These are phyloP conservation scores for Gisinianus flammeolus DNA, from an alignment of 2,888 invertebrate species.

Conservation along the genomic window DNA sequence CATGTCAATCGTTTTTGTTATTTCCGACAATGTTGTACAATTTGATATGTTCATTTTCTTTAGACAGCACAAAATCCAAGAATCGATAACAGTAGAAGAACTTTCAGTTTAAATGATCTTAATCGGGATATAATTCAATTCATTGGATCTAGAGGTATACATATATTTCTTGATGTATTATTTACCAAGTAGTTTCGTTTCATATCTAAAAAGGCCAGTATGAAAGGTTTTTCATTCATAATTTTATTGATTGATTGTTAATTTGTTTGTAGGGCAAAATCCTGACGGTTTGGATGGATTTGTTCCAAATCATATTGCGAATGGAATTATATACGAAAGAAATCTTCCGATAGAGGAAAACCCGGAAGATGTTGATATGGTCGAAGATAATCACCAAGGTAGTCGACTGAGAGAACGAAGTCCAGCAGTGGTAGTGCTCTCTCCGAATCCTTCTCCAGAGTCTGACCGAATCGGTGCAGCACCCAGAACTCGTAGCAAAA, in stretches of 20 bases:
- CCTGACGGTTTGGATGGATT: conserved; percentile 3
- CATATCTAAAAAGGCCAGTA: too few species aligned
- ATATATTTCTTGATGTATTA: too few species aligned
- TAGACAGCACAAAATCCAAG: conserved; percentile 26
- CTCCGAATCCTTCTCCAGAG: not conserved
- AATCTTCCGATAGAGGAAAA: conserved; percentile 9
- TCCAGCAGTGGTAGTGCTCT: conserved; percentile 1
- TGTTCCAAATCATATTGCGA: not conserved
- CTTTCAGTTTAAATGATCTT: conserved; percentile 33
- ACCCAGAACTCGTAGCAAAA: conserved; percentile 23
- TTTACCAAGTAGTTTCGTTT: too few species aligned
- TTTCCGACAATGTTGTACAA: too few species aligned
- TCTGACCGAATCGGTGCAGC: not conserved
- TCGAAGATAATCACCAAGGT: not conserved
- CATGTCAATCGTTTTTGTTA: not conserved
- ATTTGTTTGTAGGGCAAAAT: conserved; percentile 5
- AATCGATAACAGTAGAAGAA: conserved; percentile 22
- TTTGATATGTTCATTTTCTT: not conserved
- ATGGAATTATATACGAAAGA: not conserved
- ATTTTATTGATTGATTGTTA: too few species aligned
- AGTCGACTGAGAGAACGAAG: conserved; percentile 16
- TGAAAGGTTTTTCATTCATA: too few species aligned
- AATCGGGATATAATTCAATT: conserved; percentile 18
- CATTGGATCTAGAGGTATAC: conserved; percentile 1
- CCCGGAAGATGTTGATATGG: conserved; percentile 20